Conservation (phyloP, 2,113 vertebrate genomes). For the Danio rerio region DNA sequence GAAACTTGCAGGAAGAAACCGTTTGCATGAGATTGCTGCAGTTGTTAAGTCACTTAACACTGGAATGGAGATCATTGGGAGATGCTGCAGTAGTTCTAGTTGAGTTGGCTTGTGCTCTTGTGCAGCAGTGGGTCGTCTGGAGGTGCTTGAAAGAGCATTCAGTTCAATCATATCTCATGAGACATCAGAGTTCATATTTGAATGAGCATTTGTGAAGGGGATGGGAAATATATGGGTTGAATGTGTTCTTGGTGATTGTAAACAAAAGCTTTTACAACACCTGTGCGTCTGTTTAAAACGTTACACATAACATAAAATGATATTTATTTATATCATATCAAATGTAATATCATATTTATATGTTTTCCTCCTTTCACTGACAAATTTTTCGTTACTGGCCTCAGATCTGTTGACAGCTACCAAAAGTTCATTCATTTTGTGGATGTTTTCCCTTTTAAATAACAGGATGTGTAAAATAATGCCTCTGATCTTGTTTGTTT, state of each 20-base stretch:
- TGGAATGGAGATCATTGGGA: not conserved
- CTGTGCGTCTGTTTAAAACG: no score
- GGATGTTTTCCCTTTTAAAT: no score
- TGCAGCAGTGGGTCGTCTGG: not conserved
- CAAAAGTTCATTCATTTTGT: no score
- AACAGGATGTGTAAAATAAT: no score
- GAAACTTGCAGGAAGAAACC: conserved; percentile 10
- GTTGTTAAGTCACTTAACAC: not conserved
- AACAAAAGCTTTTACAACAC: not conserved
- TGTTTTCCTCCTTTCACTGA: no score
- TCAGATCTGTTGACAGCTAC: no score
- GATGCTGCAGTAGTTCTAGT: not conserved
- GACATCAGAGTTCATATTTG: not conserved
- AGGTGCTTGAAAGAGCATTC: conserved; percentile 37
- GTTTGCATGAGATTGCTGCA: not conserved
- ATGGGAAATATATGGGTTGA: not conserved
- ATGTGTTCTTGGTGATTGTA: not conserved
- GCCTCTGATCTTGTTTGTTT: no score
- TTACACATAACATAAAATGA: no score
- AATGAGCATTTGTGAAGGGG: not conserved
- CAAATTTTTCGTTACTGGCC: no score
- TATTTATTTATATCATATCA: no score
- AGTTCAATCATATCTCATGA: conserved; percentile 46
- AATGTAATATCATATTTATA: no score
- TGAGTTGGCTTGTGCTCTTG: not conserved